Evolutionary conservation across 2,797 vertebrate species (phyloP), one percentile per base, ranked within the genome.

Genomic region (Apodemus agrarius): DNA sequence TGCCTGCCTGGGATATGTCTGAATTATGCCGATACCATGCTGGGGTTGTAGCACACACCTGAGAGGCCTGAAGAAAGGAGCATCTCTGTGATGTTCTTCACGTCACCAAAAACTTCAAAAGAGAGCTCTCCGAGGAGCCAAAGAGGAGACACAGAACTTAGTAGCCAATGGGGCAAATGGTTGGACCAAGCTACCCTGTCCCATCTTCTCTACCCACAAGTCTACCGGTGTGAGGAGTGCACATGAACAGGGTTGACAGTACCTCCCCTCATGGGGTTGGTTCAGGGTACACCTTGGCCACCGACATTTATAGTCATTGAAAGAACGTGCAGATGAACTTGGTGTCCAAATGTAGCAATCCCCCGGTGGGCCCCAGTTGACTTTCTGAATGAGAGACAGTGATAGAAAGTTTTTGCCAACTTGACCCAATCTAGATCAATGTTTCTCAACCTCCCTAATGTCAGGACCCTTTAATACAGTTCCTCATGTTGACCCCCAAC

Each of bases 1-100:
- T 0, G 24, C 26, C 19, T 67, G 34, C 83, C 19, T n/a, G 40
- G 13, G 65, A 21, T 63, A 86, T 43, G 46, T 29, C 49, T 59
- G 87, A 78, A 40, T 54, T 83, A 76, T 52, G 57, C 0, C 9
- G 93, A 91, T 74, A 54, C 43, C 19, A 1, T 3, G 49, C 81
- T 49, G 54, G 83, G 52, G 0, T 0, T 52, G 31, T n/a, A 93
- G 89, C 85, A 2, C 0, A 82, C 80, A 31, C 91, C 43, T 22
- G 85, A 4, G 49, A 86, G 90, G 5, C 31, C 52, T 31, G 31
- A 88, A 89, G 46, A 87, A 96, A 95, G 61, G 31, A 24, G 22
- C 0, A 0, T 40, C n/a, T 87, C 78, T 49, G 40, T 19, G 65
- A 52, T n/a, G 40, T 79, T 52, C 26, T 14, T 37, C 22, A 0